Evolutionary conservation across 2,888 invertebrate species (phyloP), one percentile per base, ranked within the genome.

Genomic region (Agonopterix arenella): DNA sequence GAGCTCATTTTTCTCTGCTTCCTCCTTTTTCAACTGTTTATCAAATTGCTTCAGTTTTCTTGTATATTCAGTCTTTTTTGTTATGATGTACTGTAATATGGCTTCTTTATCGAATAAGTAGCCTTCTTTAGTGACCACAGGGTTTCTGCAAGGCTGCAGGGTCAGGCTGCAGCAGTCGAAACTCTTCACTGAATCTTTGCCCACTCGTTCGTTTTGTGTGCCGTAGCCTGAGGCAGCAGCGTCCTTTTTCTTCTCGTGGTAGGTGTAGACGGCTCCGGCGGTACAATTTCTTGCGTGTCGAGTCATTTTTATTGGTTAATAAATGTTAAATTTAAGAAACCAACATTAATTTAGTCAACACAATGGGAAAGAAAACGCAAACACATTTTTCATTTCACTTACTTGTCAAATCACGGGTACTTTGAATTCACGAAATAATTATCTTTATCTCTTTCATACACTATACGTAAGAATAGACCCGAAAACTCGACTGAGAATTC

Each of bases 81-180:
- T 93, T 18, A 99, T 92, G 50, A 99, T 95, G 64, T 98, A 99
- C 72, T 98, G 96, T 2, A 99, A 83, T 64, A 99, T 96, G 1
- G 98, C 96, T 90, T 99, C 98, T 72, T 98, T 98, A 73, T 99
- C 99, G 76, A 96, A 99, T 9, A 99, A 89, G 75, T 93, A 97
- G 0, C 99, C 99, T 70, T 98, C 96, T 76, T 85, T 88, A 1
- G 84, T 89, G 40, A 98, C 90, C 1, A 98, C 96, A 36, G 98
- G 98, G 80, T 96, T 93, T 65, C 95, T 92, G 73, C 99, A 99
- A 0, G 99, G 99, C 73, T 99, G 99, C 52, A 99, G 86, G 1
- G 98, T 98, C 50, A 99, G 82, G 54, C 97, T 98, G 78, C 99
- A 99, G 74, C 98, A 98, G 80, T 99, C 99, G 77, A 99, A 99